Base-by-base conservation (phyloP, 2,113 vertebrate genomes). In the Actinemys pallida region DNA sequence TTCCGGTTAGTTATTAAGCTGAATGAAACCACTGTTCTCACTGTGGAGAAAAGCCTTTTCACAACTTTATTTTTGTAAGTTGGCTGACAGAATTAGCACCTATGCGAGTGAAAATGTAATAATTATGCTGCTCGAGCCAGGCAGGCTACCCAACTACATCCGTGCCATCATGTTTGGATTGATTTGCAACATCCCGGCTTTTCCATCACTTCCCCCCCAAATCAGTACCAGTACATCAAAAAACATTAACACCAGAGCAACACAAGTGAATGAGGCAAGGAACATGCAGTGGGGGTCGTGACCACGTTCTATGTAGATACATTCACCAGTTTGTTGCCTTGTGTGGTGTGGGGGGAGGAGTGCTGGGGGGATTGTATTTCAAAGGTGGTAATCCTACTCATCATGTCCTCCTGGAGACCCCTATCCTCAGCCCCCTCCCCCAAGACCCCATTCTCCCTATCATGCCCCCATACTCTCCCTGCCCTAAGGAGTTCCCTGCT, bases 61-160 rank as follows among this genome's bases (percentile, higher is more conserved):
- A 97, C 93, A 79, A 89, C 90, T 95, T 93, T 96, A 95, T 96
- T 96, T 97, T 96, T 88, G 57, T 92, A 96, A 95, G 96, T 97
- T 97, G 96, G 96, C 96, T 83, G 96, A 97, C 93, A 97, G 96
- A 97, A 96, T 96, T 96, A 96, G 96, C 96, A 97, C 97, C 96
- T 97, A 93, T 39, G 0, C 83, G 83, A 95, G 93, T 75, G 0
- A 14, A 90, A 87, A 92, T 13, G 47, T 86, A 94, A 13, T n/a
- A 86, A 87, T 12, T 85, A n/a, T 2, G 87, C 93, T 96, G 16
- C 94, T 87, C 47, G 42, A 93, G 92, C 78, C 94, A 94, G 93
- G 57, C 79, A 88, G 91, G 90, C 89, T 57, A 76, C 92, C 56
- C 57, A 91, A 93, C 93, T 87, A 52, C 81, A 88, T 95, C 62